Percentiles rank a stretch among this genome's conserved stretches.
phyloP scores from a whole-genome alignment of 2,888 invertebrate species.

The Drosophila paranaensis region DNA sequence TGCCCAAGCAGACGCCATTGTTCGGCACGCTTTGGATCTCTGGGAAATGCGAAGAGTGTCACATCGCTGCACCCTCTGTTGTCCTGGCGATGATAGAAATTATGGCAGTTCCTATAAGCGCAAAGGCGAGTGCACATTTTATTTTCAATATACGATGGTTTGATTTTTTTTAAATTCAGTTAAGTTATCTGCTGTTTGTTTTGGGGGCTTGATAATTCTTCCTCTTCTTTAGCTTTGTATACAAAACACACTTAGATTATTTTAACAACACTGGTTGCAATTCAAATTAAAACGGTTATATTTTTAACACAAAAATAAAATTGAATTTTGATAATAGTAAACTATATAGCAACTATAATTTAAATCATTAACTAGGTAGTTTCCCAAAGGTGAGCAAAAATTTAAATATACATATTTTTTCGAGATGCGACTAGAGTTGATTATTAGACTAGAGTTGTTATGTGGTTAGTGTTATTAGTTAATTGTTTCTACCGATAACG shows the following conservation, averaged over 20 bases:
- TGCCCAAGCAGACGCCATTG: slow-evolving; percentile 74
- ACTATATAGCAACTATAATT: background rate
- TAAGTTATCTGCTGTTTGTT: background rate
- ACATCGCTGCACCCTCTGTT: slow-evolving; percentile 31
- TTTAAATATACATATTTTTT: background rate
- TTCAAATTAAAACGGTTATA: background rate
- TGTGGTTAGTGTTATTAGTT: too few species aligned
- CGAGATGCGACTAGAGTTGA: background rate
- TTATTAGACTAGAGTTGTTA: too few species aligned
- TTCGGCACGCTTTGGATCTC: slow-evolving; percentile 65
- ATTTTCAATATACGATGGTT: background rate
- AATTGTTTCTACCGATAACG: background rate
- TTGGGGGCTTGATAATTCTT: background rate
- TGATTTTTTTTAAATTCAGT: too few species aligned
- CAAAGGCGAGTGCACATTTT: slow-evolving; percentile 63
- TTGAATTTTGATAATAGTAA: background rate
- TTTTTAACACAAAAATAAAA: too few species aligned
- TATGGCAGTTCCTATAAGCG: slow-evolving; percentile 71
- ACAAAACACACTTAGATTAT: background rate
- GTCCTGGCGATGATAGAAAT: slow-evolving; percentile 37
- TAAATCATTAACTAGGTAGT: background rate
- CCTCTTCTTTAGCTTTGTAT: background rate
- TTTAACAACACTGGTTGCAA: slow-evolving; percentile 2
- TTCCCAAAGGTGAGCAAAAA: background rate
- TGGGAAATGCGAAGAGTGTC: slow-evolving; percentile 80